Percentiles rank a stretch among this genome's conserved stretches.
These are phyloP conservation scores for Nomada hirtipes DNA, from an alignment of 2,888 invertebrate genomes.

Conservation along the genomic window DNA sequence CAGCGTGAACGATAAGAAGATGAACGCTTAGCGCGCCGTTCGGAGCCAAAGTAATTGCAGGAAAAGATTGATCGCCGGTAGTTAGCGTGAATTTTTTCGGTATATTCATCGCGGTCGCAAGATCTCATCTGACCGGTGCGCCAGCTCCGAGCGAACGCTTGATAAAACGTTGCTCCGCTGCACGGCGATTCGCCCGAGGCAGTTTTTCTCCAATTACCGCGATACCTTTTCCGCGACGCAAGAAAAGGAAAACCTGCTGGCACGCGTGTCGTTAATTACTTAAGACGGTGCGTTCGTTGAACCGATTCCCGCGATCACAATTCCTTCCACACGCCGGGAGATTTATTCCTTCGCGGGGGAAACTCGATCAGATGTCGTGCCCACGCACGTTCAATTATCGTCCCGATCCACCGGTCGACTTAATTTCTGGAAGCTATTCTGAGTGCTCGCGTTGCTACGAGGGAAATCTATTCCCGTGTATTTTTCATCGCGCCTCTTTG, in stretches of 20 bases:
- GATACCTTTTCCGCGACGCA: not conserved
- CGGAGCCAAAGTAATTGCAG: slow-evolving; percentile 24
- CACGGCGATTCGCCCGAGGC: slow-evolving; percentile 20
- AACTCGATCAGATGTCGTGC: slow-evolving; percentile 25
- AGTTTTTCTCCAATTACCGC: slow-evolving; percentile 43
- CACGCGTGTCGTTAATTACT: slow-evolving; percentile 30
- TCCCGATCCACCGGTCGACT: not conserved
- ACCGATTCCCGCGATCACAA: slow-evolving; percentile 10
- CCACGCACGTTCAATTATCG: slow-evolving; percentile 29
- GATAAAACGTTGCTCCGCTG: slow-evolving; percentile 45
- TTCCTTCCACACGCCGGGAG: not conserved
- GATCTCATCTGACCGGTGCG: slow-evolving; percentile 24
- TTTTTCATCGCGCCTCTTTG: not conserved
- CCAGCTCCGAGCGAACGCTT: slow-evolving; percentile 5
- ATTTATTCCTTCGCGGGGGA: slow-evolving; percentile 21
- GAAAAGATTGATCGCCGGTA: slow-evolving; percentile 27
- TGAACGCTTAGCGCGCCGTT: slow-evolving; percentile 4
- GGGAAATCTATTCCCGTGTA: not conserved
- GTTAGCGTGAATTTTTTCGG: slow-evolving; percentile 9
- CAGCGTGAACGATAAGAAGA: not conserved
- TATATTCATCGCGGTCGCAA: slow-evolving; percentile 6
- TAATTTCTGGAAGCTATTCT: slow-evolving; percentile 4
- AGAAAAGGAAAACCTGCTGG: not conserved
- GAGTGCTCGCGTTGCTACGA: not conserved
- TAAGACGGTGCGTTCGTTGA: slow-evolving; percentile 20